These are phyloP conservation scores for Capromys pilorides DNA, from an alignment of 2,797 vertebrate species.

Conservation along the genomic window DNA sequence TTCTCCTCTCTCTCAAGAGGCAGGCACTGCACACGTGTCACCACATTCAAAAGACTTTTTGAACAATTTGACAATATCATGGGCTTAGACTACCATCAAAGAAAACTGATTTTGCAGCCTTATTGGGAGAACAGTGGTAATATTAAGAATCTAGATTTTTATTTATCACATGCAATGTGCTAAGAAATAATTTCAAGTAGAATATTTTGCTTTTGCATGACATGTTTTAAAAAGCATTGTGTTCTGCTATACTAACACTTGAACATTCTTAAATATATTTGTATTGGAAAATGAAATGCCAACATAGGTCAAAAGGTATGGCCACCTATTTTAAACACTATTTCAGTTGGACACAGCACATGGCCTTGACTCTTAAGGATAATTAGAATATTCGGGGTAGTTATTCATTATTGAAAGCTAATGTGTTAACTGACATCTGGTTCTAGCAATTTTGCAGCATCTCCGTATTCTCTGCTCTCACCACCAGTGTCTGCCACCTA, in stretches of 20 bases:
- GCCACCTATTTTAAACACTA: neutral
- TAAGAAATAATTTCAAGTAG: neutral
- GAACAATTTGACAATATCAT: neutral
- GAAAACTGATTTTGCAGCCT: neutral
- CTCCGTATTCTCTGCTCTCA: neutral
- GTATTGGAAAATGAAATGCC: conserved; percentile 15
- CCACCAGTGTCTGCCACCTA: neutral
- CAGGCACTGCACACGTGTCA: neutral
- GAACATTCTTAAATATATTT: neutral
- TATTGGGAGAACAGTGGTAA: neutral
- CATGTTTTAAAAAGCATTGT: neutral
- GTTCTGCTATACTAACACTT: neutral
- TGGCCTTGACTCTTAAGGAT: neutral
- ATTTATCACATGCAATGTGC: neutral
- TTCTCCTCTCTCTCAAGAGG: neutral
- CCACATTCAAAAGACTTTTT: neutral
- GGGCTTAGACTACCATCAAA: neutral
- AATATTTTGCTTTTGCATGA: conserved; percentile 42
- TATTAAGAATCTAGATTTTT: neutral
- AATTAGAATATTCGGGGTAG: neutral
- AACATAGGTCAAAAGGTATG: neutral
- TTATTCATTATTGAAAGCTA: conserved; percentile 8
- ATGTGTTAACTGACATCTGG: neutral
- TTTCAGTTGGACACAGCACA: neutral
- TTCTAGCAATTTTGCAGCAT: neutral